Conservation (phyloP, 2,888 invertebrate species). For the Agrochola lota region DNA sequence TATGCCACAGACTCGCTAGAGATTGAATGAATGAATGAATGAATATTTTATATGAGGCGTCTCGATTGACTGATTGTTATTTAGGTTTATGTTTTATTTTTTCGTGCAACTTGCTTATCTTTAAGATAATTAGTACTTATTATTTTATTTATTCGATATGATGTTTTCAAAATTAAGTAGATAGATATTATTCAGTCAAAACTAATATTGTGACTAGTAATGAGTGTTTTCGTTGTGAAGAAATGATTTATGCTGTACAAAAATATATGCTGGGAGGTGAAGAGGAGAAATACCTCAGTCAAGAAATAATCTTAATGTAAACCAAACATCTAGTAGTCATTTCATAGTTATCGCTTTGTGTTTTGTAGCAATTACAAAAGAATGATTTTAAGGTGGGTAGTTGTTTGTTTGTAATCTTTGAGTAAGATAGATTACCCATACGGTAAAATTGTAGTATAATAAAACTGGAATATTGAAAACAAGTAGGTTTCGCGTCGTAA, state of each 20-base stretch:
- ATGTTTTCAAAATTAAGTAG: slow-evolving; percentile 6
- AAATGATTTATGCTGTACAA: not conserved
- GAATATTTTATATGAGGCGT: not conserved
- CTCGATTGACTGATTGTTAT: slow-evolving; percentile 4
- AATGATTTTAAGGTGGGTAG: not conserved
- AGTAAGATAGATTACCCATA: not conserved
- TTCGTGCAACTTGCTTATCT: slow-evolving; percentile 2
- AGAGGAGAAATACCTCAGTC: not conserved
- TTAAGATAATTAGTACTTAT: slow-evolving; percentile 1
- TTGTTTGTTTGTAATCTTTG: not conserved
- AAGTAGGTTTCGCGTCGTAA: not conserved
- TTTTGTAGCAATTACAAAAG: not conserved
- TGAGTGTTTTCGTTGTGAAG: not conserved
- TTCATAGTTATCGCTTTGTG: not conserved
- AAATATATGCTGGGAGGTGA: not conserved
- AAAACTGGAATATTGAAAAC: not conserved
- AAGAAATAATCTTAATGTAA: not conserved
- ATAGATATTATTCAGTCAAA: not conserved
- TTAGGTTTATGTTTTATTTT: slow-evolving; percentile 4
- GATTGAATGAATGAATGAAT: slow-evolving; percentile 28
- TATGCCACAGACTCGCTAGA: slow-evolving; percentile 38
- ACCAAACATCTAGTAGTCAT: too few species aligned
- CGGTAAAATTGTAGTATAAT: too few species aligned
- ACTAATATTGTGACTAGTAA: not conserved
- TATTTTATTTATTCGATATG: not conserved